Percentiles rank a stretch among this genome's conserved stretches.
Conservation (phyloP, 1,140 invertebrate genomes). For the Drosophila yakuba region DNA sequence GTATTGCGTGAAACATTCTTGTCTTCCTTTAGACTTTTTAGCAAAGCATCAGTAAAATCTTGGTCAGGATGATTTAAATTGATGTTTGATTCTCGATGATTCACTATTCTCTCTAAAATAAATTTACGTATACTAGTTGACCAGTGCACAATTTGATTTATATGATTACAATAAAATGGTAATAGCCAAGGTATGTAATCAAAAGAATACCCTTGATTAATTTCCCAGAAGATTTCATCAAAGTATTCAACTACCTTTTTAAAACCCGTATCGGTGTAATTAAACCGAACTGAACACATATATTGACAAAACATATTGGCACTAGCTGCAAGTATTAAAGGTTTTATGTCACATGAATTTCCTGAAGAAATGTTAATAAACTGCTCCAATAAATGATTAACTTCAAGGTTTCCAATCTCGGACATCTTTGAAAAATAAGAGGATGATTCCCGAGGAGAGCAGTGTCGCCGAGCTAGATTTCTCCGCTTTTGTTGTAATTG, state of each 20-base stretch:
- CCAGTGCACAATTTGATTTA: slow-evolving; percentile 89
- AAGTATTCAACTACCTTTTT: slow-evolving; percentile 89
- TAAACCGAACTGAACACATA: slow-evolving; percentile 92
- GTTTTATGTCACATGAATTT: slow-evolving; percentile 86
- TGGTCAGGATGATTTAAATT: slow-evolving; percentile 86
- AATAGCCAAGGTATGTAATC: slow-evolving; percentile 95
- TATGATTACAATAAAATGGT: slow-evolving; percentile 89
- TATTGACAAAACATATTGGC: slow-evolving; percentile 94
- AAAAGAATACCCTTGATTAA: slow-evolving; percentile 94
- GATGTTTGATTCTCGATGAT: slow-evolving; percentile 86
- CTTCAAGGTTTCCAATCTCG: slow-evolving; percentile 87
- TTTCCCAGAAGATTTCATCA: slow-evolving; percentile 95
- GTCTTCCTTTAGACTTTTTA: slow-evolving; percentile 88
- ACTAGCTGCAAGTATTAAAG: slow-evolving; percentile 88
- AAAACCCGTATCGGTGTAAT: slow-evolving; percentile 88
- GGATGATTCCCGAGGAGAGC: slow-evolving; percentile 91
- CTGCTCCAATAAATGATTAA: slow-evolving; percentile 86
- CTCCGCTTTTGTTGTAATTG: slow-evolving; percentile 91
- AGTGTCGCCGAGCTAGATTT: slow-evolving; percentile 91
- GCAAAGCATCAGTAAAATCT: slow-evolving; percentile 91
- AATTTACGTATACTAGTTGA: slow-evolving; percentile 90
- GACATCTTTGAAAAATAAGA: slow-evolving; percentile 89
- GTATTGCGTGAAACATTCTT: slow-evolving; percentile 88
- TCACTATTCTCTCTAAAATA: slow-evolving; percentile 90
- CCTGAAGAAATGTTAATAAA: slow-evolving; percentile 85